Evolutionary conservation across 2,888 invertebrate species (phyloP), one percentile per base, ranked within the genome.

Genomic region (Mesoligia furuncula): DNA sequence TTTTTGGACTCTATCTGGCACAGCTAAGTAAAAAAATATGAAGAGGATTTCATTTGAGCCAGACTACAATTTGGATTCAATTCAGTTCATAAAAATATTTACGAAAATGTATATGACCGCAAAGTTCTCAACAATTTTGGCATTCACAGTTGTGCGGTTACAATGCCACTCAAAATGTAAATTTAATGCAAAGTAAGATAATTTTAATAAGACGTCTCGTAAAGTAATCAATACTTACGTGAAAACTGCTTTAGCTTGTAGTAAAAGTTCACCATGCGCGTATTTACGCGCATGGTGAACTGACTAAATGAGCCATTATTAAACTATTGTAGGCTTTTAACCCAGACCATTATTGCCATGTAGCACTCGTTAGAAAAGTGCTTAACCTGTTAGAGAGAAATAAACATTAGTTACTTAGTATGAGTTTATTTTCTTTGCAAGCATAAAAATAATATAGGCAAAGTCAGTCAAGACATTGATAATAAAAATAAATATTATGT

Each of bases 251-350:
- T 74, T 48, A 73, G 31, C 36, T 73, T 64, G 65, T 42, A 61
- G 75, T 73, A 67, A 85, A 85, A 85, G 73, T 81, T 77, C 36
- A 20, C 48, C 31, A 39, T 36, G 65, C 69, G 27, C 24, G 67
- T 75, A 79, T 75, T 65, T 68, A n/a, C n/a, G n/a, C n/a, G n/a
- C n/a, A n/a, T n/a, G n/a, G n/a, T n/a, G n/a, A n/a, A n/a, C n/a
- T n/a, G n/a, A n/a, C n/a, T n/a, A n/a, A 62, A 71, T 48, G 39
- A 31, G 27, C 48, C 64, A 51, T 75, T 85, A 75, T 65, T 75
- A 70, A 70, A 82, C 67, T 70, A 65, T 79, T 66, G 66, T 59
- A 54, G 62, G 79, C 79, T 65, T 75, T 84, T 85, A 82, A 84
- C 82, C 71, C 39, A 82, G 57, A 82, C 76, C n/a, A 79, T 76